A percentile compares a stretch with the other conserved stretches of the same genome.
phyloP scores from a whole-genome alignment of 2,797 vertebrate species.

The Sebastolobus alascanus region DNA sequence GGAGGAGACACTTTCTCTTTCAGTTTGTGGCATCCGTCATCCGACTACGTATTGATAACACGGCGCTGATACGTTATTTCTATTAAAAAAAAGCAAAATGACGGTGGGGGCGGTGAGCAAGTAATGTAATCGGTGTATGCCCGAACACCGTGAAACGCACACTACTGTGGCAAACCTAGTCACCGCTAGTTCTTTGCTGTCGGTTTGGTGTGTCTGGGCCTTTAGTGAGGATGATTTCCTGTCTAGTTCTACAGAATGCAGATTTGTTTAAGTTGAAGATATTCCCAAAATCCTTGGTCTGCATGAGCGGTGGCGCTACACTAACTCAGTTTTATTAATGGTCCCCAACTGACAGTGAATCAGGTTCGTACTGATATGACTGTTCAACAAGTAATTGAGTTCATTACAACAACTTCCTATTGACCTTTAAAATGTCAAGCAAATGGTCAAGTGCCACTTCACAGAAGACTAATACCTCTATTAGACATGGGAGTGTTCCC shows the following conservation, averaged over 20 bases:
- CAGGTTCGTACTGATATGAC: slow-evolving; percentile 28
- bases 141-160: too few species aligned
- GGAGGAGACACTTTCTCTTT: too few species aligned
- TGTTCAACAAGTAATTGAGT: slow-evolving; percentile 50
- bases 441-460: slow-evolving; percentile 49
- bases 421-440: slow-evolving; percentile 62
- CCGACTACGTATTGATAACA: too few species aligned
- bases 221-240: background rate
- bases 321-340: slow-evolving; percentile 22
- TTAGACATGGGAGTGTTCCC: slow-evolving; percentile 13
- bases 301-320: background rate
- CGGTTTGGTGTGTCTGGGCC: too few species aligned
- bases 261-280: background rate
- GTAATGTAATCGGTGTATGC: too few species aligned
- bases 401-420: slow-evolving; percentile 40
- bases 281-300: background rate
- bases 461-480: slow-evolving; percentile 39
- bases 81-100: too few species aligned
- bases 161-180: too few species aligned
- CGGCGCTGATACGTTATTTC: too few species aligned
- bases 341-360: slow-evolving; percentile 30
- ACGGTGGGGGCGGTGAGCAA: too few species aligned
- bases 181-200: too few species aligned
- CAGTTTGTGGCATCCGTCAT: too few species aligned
- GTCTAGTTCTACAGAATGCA: background rate